A percentile compares a stretch with the other conserved stretches of the same genome.
Evolutionary conservation across 1,140 invertebrate genomes (phyloP).

Genomic region (Physella acuta): DNA sequence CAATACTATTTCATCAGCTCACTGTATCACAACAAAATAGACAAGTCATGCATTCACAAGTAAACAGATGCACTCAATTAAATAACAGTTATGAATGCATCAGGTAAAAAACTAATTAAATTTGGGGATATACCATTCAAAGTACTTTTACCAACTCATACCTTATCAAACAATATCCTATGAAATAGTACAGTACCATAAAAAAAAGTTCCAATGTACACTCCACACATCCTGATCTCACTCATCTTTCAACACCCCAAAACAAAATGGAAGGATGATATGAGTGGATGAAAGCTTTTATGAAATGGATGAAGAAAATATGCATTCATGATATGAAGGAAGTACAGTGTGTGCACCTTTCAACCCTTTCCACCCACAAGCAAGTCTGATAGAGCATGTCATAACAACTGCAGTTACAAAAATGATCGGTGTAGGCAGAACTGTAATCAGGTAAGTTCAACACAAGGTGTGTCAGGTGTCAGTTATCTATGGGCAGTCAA

Average conservation of each 20-base stretch:
- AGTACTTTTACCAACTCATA: neutral
- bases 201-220: neutral
- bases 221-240: neutral
- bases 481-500: neutral
- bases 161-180: neutral
- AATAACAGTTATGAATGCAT: neutral
- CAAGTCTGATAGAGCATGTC: neutral
- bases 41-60: neutral
- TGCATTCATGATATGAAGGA: neutral
- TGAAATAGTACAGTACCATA: neutral
- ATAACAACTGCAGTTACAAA: neutral
- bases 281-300: neutral
- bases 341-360: neutral
- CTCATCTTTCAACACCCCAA: neutral
- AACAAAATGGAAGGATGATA: neutral
- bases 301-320: neutral
- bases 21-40: too few relatives aligned
- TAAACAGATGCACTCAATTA: neutral
- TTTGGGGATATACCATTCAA: too few relatives aligned
- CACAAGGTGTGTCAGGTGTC: neutral
- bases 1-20: too few relatives aligned
- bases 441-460: neutral
- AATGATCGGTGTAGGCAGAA: neutral
- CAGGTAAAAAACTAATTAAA: neutral
- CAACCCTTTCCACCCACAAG: neutral